Evolutionary conservation across 1,140 invertebrate species (phyloP).

Genomic region (Rhagoletis pomonella): DNA sequence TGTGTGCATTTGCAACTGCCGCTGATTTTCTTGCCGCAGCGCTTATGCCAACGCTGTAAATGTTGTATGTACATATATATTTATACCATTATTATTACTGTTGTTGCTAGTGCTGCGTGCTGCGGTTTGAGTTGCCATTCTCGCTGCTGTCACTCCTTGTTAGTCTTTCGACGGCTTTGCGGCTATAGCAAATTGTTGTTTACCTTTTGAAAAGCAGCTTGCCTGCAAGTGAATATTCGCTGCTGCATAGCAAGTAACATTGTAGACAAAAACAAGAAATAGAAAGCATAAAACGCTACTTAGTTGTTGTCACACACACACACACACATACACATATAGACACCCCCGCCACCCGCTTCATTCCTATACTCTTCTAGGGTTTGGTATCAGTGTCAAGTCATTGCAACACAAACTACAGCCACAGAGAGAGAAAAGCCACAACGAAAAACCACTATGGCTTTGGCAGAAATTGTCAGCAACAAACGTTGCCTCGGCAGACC

Average conservation of each 20-base stretch:
- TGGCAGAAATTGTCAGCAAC: conserved; percentile 42
- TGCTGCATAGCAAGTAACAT: too few relatives aligned
- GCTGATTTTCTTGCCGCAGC: neutral
- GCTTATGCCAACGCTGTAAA: neutral
- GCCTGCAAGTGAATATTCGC: neutral
- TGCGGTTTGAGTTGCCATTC: conserved; percentile 3
- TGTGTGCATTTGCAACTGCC: too few relatives aligned
- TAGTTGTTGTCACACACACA: too few relatives aligned
- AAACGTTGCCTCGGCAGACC: conserved; percentile 38
- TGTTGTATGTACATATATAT: neutral
- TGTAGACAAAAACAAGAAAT: too few relatives aligned
- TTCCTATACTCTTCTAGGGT: too few relatives aligned
- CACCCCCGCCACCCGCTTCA: too few relatives aligned
- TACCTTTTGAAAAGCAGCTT: conserved; percentile 22
- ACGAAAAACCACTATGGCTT: neutral
- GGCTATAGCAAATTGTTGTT: conserved; percentile 39
- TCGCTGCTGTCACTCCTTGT: conserved; percentile 25
- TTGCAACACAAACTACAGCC: neutral
- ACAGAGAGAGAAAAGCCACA: conserved; percentile 6
- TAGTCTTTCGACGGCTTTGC: conserved; percentile 36
- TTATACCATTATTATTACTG: conserved; percentile 1
- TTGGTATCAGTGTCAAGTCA: conserved; percentile 26
- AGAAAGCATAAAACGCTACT: too few relatives aligned
- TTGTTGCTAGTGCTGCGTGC: too few relatives aligned
- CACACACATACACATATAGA: too few relatives aligned